Conservation (phyloP, 2,113 vertebrate genomes). For the Halichoerus grypus region DNA sequence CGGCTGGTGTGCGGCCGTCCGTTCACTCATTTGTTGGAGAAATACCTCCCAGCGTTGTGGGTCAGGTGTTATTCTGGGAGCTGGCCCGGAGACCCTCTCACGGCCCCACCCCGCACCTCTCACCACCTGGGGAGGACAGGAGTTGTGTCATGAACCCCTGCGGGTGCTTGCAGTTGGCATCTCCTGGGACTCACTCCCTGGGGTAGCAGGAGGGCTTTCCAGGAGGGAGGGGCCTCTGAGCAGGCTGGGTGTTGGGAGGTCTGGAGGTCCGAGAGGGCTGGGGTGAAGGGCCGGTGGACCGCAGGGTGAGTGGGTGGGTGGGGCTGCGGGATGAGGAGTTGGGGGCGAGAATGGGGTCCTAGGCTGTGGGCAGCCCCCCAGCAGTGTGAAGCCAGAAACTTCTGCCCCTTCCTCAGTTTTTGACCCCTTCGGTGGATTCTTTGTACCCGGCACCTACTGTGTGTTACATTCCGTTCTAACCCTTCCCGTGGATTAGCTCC, state of each 20-base stretch:
- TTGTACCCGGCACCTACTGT: background rate
- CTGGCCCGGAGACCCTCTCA: background rate
- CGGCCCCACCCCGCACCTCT: accelerated
- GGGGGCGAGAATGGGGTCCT: background rate
- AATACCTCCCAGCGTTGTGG: background rate
- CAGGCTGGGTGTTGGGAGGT: background rate
- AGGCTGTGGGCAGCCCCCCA: background rate
- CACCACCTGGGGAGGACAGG: background rate
- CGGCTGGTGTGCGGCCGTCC: background rate
- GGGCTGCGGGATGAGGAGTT: background rate
- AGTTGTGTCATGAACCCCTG: background rate
- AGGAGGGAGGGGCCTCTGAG: background rate
- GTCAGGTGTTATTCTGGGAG: background rate
- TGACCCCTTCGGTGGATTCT: background rate
- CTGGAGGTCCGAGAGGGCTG: background rate
- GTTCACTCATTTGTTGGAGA: background rate
- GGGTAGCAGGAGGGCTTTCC: background rate
- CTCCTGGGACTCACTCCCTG: background rate
- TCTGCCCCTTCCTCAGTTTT: background rate
- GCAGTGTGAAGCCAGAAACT: background rate
- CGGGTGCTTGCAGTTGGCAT: background rate
- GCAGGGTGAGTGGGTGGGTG: background rate
- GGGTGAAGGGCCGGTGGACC: background rate
- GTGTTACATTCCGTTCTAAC: background rate
- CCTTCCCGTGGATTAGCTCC: background rate